Evolutionary conservation across 2,113 vertebrate species (phyloP), one percentile per base, ranked within the genome.

Genomic region (Oncorhynchus kisutch): DNA sequence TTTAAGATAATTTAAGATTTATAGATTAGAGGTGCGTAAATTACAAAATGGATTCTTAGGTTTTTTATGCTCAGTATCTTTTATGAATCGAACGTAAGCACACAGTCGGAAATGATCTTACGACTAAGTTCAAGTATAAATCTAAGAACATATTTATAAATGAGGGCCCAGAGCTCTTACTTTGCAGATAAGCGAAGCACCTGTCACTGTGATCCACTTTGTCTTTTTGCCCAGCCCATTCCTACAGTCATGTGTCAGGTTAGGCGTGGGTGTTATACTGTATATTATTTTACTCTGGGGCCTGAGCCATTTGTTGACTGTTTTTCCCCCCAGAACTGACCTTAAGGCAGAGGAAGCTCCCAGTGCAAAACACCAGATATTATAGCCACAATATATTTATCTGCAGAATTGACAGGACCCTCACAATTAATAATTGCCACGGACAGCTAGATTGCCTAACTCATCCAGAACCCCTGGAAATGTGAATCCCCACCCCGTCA

Each of bases 351-450:
- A 48, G 78, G 70, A 79, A 66, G 77, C 84, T 83, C 80, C 67
- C 57, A 29, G 72, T 74, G 66, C 81, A 78, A 86, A 82, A 88
- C 85, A 86, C 82, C 82, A 82, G 81, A 86, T 80, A 86, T 83
- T 79, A 72, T 70, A 72, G 78, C 76, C n/a, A 76, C 84, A 82
- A 79, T 87, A 77, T 86, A 84, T 86, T 83, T 82, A 76, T 78
- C 72, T 69, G 80, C 60, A 78, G 74, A 83, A 84, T 85, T 86
- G 87, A 86, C 86, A 79, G 65, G 70, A 67, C 83, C 80, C 83
- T 89, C 90, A 87, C 89, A 88, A 87, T 86, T 86, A 85, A 91
- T 88, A 85, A 90, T 85, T 54, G 73, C 77, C 12, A 51, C 70
- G 59, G 78, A 84, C 71, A 60, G 73, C 64, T 62, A 81, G 73